phyloP scores from a whole-genome alignment of 2,888 invertebrate genomes.

The Cylindroiulus punctatus region DNA sequence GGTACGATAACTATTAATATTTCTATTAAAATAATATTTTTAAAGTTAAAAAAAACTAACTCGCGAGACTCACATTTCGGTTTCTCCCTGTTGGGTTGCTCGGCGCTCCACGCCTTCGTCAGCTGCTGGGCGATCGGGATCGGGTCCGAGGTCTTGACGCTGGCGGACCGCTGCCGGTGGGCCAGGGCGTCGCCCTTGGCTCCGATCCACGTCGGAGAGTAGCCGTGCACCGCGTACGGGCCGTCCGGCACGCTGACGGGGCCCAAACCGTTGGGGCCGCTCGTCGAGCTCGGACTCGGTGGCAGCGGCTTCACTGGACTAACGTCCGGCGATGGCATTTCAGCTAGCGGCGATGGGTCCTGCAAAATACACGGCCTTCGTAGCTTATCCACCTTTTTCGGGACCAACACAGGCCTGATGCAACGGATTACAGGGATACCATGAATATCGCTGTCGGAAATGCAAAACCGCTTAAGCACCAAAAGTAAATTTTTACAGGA shows the following conservation, averaged over 20 bases:
- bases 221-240: background rate
- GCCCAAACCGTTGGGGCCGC: background rate
- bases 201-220: background rate
- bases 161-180: conserved; percentile 53
- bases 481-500: no score
- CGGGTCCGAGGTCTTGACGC: conserved; percentile 74
- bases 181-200: background rate
- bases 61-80: conserved; percentile 52
- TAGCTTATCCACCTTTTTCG: no score
- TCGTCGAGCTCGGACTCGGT: background rate
- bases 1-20: no score
- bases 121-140: conserved; percentile 72
- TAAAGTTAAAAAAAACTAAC: no score
- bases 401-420: no score
- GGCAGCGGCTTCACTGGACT: background rate
- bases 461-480: no score
- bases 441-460: no score
- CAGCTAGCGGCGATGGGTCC: conserved; percentile 47
- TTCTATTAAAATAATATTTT: no score
- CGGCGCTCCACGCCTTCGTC: conserved; percentile 46
- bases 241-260: background rate
- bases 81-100: conserved; percentile 49
- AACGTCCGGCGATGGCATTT: background rate
- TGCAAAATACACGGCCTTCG: background rate
- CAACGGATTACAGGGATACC: no score